Base-by-base conservation (phyloP, 2,113 vertebrate genomes). In the Sporophila hypoxantha region DNA sequence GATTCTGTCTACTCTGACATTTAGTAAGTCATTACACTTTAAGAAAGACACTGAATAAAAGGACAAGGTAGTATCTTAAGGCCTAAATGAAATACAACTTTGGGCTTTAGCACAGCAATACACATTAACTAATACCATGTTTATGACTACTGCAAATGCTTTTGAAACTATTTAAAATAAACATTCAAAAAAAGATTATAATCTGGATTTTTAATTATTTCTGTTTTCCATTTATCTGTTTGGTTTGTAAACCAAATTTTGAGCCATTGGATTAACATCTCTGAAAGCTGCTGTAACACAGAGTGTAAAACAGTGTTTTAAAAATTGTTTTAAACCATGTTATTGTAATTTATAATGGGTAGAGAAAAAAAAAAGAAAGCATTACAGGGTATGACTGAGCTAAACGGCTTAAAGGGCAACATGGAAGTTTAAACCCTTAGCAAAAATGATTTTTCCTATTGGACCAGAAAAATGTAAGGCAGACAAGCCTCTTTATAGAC, bases 1-100 rank as follows among this genome's bases (percentile, higher is more conserved):
- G 68, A 92, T 87, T 94, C 64, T 60, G 15, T 84, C 67, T 88
- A 44, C n/a, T 67, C 59, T 92, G 92, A 88, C 90, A 92, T 92
- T 96, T 94, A 90, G 59, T 68, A 90, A 87, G 87, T 85, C 74
- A 65, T 65, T 88, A 68, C 39, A 60, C 18, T 85, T 77, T 29
- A 85, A 77, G 71, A 36, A 87, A 83, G 34, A 67, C 36, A 62
- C 8, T n/a, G 52, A 87, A 57, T 56, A 53, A 92, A 95, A 75
- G 32, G 52, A 65, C 47, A 90, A 79, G 81, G 14, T 55, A 66
- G 5, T 88, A 71, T 83, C 56, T 80, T 55, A 88, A 56, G 41
- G 30, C 11, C 56, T 77, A 57, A 34, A 77, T 59, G 16, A 71
- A 84, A 44, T 59, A 71, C 2, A 67, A 14, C 21, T 64, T 74